Conservation (phyloP, 1,140 invertebrate genomes). For the Lasioglossum albipes region DNA sequence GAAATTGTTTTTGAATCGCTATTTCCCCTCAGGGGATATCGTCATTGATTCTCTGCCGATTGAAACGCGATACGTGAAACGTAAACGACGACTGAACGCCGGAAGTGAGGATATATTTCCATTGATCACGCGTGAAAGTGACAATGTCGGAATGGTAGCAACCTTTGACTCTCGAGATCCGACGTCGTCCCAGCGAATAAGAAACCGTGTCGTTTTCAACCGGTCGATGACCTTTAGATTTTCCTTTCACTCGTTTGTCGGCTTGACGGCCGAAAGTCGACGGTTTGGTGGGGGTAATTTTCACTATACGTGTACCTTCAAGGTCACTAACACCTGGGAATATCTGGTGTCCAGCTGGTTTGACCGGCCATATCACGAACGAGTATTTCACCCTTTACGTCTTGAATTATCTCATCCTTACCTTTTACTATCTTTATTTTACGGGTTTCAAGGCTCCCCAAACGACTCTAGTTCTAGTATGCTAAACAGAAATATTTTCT, state of each 20-base stretch:
- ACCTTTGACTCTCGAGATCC: conserved; percentile 55
- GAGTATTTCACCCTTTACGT: neutral
- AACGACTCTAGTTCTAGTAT: too few species aligned
- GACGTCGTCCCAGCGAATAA: conserved; percentile 47
- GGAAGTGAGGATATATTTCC: conserved; percentile 9
- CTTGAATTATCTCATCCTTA: too few species aligned
- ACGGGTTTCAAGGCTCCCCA: too few species aligned
- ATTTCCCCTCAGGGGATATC: neutral
- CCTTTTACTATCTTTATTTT: too few species aligned
- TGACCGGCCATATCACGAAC: neutral
- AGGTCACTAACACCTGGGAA: conserved; percentile 15
- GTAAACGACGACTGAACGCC: neutral
- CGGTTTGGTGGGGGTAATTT: conserved; percentile 37
- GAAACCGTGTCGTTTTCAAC: conserved; percentile 54
- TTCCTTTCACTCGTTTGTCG: conserved; percentile 62
- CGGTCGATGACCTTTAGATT: conserved; percentile 60
- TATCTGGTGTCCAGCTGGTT: neutral
- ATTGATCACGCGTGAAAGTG: conserved; percentile 42
- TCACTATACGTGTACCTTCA: conserved; percentile 13
- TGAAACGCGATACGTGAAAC: neutral
- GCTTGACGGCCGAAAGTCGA: conserved; percentile 51
- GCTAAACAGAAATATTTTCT: too few species aligned
- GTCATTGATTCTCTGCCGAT: neutral
- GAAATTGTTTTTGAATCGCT: conserved; percentile 7
- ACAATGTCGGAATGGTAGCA: conserved; percentile 50